These are phyloP conservation scores for Hyles euphorbiae DNA, from an alignment of 1,140 invertebrate genomes.

Conservation along the genomic window DNA sequence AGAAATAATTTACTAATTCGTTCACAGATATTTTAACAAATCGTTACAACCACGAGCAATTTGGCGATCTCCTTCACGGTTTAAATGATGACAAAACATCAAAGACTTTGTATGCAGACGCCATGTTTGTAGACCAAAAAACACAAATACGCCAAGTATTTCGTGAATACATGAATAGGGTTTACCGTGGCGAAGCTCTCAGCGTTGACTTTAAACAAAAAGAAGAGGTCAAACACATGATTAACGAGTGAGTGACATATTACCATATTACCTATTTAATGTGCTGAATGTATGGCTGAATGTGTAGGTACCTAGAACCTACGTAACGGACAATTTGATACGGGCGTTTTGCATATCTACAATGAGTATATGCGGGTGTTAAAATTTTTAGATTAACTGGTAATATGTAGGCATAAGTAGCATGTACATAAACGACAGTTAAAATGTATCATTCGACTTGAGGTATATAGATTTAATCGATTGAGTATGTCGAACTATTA, in stretches of 20 bases:
- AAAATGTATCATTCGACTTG: too few relatives aligned
- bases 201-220: conserved; percentile 77
- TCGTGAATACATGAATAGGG: conserved; percentile 59
- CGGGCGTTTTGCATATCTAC: too few relatives aligned
- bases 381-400: too few relatives aligned
- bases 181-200: conserved; percentile 77
- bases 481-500: too few relatives aligned
- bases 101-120: conserved; percentile 72
- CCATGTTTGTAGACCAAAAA: conserved; percentile 77
- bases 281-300: neutral
- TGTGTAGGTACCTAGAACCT: too few relatives aligned
- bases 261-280: neutral
- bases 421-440: too few relatives aligned
- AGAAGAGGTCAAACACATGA: conserved; percentile 60
- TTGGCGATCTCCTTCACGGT: conserved; percentile 71
- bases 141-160: conserved; percentile 76
- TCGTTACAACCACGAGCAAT: conserved; percentile 77
- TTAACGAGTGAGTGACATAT: conserved; percentile 75
- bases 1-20: neutral
- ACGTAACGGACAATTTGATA: too few relatives aligned
- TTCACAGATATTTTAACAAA: conserved; percentile 73
- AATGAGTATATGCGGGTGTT: too few relatives aligned
- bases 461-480: too few relatives aligned
- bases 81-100: conserved; percentile 40
- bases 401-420: too few relatives aligned